Percentiles rank a stretch among this genome's conserved stretches.
Evolutionary conservation across 2,888 invertebrate genomes (phyloP).

Genomic region (Diadromus collaris): DNA sequence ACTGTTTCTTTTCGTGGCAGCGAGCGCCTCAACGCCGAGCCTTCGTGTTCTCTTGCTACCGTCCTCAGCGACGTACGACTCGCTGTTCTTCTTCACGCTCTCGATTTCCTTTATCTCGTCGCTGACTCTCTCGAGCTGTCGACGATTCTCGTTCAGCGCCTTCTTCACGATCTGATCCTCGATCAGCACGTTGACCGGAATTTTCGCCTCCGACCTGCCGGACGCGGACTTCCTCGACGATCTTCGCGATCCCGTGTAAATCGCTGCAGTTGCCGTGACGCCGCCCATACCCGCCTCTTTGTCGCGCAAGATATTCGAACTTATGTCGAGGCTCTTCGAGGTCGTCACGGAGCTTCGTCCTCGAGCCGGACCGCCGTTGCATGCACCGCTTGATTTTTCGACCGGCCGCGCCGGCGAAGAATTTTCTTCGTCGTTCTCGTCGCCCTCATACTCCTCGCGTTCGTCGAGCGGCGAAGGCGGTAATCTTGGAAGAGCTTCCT

Average conservation of each 20-base stretch:
- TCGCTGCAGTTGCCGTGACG: conserved; percentile 36
- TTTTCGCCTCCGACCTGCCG: conserved; percentile 70
- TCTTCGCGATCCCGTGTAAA: conserved; percentile 53
- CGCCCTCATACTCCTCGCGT: conserved; percentile 58
- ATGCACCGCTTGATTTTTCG: conserved; percentile 60
- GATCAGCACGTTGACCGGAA: conserved; percentile 77
- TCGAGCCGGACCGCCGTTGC: conserved; percentile 68
- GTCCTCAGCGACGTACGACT: conserved; percentile 64
- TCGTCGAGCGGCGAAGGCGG: conserved; percentile 52
- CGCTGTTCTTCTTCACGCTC: conserved; percentile 76
- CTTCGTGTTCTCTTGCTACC: conserved; percentile 54
- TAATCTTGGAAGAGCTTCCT: conserved; percentile 48
- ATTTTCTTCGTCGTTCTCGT: conserved; percentile 31
- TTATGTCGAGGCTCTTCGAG: conserved; percentile 70
- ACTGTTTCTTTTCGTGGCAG: conserved; percentile 71
- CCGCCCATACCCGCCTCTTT: conserved; percentile 54
- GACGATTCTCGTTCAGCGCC: conserved; percentile 77
- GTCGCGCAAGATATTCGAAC: conserved; percentile 52
- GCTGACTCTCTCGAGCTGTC: conserved; percentile 77
- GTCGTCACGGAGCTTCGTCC: conserved; percentile 63
- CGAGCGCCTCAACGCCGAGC: conserved; percentile 43
- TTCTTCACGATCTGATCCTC: conserved; percentile 79
- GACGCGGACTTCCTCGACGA: conserved; percentile 59
- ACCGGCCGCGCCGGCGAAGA: background rate
- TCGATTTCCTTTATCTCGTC: conserved; percentile 79